phyloP scores from a whole-genome alignment of 30 jellyfish, hydroid and myxozoan genomes.

The Pseudorhiza aurosa region DNA sequence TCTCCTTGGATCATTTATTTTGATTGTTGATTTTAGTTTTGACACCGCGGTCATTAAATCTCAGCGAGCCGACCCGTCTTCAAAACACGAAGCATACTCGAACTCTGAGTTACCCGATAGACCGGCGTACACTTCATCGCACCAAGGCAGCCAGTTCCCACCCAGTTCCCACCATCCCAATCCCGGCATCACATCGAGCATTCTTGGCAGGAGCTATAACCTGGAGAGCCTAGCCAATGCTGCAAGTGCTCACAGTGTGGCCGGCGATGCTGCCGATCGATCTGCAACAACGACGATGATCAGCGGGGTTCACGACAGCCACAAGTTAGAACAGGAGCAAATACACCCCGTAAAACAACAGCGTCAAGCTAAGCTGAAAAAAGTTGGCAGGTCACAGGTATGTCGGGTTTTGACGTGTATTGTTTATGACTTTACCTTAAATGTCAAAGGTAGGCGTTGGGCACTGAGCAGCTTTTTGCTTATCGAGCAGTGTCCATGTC shows the following conservation, averaged over 20 bases:
- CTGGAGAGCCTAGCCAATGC: constrained; percentile 54
- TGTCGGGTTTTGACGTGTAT: too few species aligned
- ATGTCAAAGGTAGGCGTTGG: too few species aligned
- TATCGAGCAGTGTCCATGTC: too few species aligned
- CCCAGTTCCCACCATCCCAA: constrained; percentile 83
- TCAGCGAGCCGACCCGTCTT: constrained; percentile 80
- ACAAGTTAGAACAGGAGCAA: constrained; percentile 91
- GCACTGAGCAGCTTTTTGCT: too few species aligned
- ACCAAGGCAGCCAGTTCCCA: constrained; percentile 73
- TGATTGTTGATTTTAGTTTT: constrained; percentile 35
- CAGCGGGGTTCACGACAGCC: constrained; percentile 96
- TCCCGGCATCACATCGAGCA: constrained; percentile 63
- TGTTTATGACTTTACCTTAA: too few species aligned
- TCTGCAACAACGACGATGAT: constrained; percentile 63
- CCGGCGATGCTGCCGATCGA: constrained; percentile 22
- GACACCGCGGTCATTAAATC: constrained; percentile 94
- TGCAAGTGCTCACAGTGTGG: constrained; percentile 16
- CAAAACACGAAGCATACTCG: constrained; percentile 73
- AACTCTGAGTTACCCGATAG: constrained; percentile 53
- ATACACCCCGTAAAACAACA: constrained; percentile 69
- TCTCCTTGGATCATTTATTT: too few species aligned
- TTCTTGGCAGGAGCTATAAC: constrained; percentile 72
- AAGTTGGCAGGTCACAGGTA: constrained; percentile 22
- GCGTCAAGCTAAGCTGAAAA: constrained; percentile 47
- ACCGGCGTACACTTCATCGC: constrained; percentile 65